Base-by-base conservation (phyloP, 2,888 invertebrate genomes). In the Sphecodes monilicornis region DNA sequence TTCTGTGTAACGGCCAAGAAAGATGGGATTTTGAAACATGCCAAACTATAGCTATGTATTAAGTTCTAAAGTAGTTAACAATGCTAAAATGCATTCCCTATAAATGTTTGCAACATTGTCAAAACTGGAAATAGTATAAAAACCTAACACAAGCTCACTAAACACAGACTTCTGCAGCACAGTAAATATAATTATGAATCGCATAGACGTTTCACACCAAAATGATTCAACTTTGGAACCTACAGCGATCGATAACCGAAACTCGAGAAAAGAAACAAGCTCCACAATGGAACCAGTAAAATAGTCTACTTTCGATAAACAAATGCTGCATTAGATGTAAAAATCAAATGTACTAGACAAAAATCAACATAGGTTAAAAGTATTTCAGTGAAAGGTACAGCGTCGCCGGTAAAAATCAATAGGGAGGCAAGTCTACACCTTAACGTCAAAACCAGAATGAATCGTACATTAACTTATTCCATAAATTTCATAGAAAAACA, bases 1-100 rank as follows among this genome's bases (percentile, higher is more conserved):
- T 60, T 78, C 87, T 72, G 60, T 29, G 16, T 72, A 66, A 46
- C 32, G n/a, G 26, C 2, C 60, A 29, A 60, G 29, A 57, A 57
- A 5, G 16, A 60, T 16, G 6, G 29, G 16, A 13, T 29, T 60
- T 16, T 60, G 26, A n/a, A 50, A n/a, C n/a, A 50, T n/a, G 6
- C 3, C 50, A 8, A 22, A 2, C 8, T 8, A 2, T 22, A 50
- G 50, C 2, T 41, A 41, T 13, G 41, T 41, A 11, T 50, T 8
- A 50, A 50, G 6, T 8, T 43, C 1, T 43, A 11, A 43, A 43
- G 13, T 13, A 13, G 43, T 43, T 43, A 11, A 43, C 11, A 43
- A 13, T 43, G 43, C 13, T 13, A 13, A 13, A 43, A 43, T 11
- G 11, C 43, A 43, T n/a, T n/a, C 22, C 18, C 18, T 0, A 16